Conservation (phyloP, 2,113 vertebrate species). For the Paedocypris sp. region DNA sequence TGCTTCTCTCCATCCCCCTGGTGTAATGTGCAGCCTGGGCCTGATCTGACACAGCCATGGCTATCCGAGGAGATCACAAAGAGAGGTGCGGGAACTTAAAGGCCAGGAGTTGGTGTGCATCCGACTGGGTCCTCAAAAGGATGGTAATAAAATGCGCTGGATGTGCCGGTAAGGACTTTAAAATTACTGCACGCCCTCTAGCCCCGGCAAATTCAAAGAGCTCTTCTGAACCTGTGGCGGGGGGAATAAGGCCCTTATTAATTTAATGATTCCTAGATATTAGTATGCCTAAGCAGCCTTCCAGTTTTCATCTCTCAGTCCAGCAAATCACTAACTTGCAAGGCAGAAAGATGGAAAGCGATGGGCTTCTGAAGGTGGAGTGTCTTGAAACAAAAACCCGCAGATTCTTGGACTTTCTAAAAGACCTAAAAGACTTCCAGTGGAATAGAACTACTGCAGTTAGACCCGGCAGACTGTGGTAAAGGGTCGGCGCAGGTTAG, state of each 20-base stretch:
- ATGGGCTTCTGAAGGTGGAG: too few species aligned
- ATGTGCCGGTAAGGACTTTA: constrained; percentile 65
- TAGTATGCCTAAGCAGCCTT: constrained; percentile 59
- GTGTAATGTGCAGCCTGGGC: constrained; percentile 37
- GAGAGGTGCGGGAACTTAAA: constrained; percentile 58
- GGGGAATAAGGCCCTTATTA: constrained; percentile 61
- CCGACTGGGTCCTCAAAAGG: constrained; percentile 61
- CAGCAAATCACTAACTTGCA: constrained; percentile 50
- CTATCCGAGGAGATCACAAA: constrained; percentile 60
- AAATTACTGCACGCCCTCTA: constrained; percentile 57
- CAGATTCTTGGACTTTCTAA: too few species aligned
- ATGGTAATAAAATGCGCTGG: constrained; percentile 61
- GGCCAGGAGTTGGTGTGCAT: constrained; percentile 58
- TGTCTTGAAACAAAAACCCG: too few species aligned
- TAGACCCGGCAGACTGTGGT: constrained; percentile 45
- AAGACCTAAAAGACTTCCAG: too few species aligned
- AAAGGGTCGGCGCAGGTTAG: constrained; percentile 52
- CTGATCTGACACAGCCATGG: constrained; percentile 47
- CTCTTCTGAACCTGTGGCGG: constrained; percentile 51
- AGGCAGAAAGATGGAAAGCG: constrained; percentile 58
- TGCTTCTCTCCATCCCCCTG: constrained; percentile 37
- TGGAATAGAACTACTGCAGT: constrained; percentile 35
- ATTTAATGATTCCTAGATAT: constrained; percentile 67
- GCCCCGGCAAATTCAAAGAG: constrained; percentile 66
- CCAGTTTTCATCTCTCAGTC: constrained; percentile 49